These are phyloP conservation scores for Notolabrus celidotus DNA, from an alignment of 2,797 vertebrate species.

Conservation along the genomic window DNA sequence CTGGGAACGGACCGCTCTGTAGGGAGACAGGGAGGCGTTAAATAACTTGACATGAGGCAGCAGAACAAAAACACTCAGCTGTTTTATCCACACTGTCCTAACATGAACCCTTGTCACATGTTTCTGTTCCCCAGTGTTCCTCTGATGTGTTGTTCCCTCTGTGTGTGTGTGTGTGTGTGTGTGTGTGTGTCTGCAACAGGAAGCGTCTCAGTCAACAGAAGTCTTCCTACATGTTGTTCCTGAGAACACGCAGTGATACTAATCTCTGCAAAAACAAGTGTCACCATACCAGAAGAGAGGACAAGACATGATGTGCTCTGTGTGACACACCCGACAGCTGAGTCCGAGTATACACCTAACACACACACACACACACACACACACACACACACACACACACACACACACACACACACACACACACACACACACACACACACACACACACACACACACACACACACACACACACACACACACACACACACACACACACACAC, in stretches of 20 bases:
- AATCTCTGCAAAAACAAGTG: slow-evolving; percentile 10
- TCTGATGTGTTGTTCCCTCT: neutral
- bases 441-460: too few species aligned
- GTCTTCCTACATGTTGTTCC: neutral
- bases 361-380: neutral
- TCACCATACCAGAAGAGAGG: slow-evolving; percentile 20
- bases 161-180: neutral
- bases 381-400: too few species aligned
- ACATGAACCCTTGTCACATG: too few species aligned
- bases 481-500: too few species aligned
- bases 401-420: too few species aligned
- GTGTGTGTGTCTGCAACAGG: too few species aligned
- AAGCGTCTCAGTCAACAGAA: neutral
- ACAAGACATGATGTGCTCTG: slow-evolving; percentile 26
- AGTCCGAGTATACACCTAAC: neutral
- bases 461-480: too few species aligned
- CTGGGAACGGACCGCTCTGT: slow-evolving; percentile 84
- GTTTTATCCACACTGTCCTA: too few species aligned
- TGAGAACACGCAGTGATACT: slow-evolving; percentile 4
- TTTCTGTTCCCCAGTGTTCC: neutral
- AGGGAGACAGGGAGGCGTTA: too few species aligned
- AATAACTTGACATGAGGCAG: neutral
- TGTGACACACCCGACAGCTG: neutral
- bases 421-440: too few species aligned
- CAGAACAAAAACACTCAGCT: neutral